Base-by-base conservation (phyloP, 1,140 invertebrate genomes). In the Magallana ariakensis region DNA sequence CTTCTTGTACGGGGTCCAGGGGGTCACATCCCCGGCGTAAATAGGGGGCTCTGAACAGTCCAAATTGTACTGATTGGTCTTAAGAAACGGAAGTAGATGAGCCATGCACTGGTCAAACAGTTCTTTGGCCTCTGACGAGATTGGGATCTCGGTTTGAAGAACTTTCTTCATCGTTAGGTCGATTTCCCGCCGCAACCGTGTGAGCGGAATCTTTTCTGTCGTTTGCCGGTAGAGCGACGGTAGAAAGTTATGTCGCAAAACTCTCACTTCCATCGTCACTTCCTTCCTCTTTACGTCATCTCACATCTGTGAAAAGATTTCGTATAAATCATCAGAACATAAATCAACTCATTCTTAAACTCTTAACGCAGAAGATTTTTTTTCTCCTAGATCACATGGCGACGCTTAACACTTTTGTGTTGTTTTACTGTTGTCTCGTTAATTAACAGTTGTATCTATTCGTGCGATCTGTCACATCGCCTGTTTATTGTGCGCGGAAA, bases 221-320 rank as follows among this genome's bases (percentile, higher is more conserved):
- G 83, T 85, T 70, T 91, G 89, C 22, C 90, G 70, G 57, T 90
- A 87, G 0, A 91, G 84, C 11, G 88, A 87, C 56, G 90, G 90
- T 0, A 87, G 80, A 46, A 89, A 91, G 46, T 86, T 85, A 60
- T 91, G 90, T 33, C 88, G 81, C 10, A 90, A 86, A n/a, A 85
- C 83, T 16, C 84, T 85, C 4, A 88, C 86, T 26, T 87, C 86
- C 88, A 86, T 84, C 22, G 13, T 26, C n/a, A 13, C 15, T 15
- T 75, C 13, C 66, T 15, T 75, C 13, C 22, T 26, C 1, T 9
- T 75, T 26, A 75, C 22, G 10, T 75, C 66, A 75, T 75, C 1
- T 75, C 22, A 75, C 22, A 75, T 10, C 66, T 75, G 66, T 26
- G 22, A 75, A 75, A 75, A 46, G 33, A 46, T 46, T 46, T 46